Percentiles rank a stretch among this genome's conserved stretches.
These are phyloP conservation scores for Tachina fera DNA, from an alignment of 2,888 invertebrate species.

Conservation along the genomic window DNA sequence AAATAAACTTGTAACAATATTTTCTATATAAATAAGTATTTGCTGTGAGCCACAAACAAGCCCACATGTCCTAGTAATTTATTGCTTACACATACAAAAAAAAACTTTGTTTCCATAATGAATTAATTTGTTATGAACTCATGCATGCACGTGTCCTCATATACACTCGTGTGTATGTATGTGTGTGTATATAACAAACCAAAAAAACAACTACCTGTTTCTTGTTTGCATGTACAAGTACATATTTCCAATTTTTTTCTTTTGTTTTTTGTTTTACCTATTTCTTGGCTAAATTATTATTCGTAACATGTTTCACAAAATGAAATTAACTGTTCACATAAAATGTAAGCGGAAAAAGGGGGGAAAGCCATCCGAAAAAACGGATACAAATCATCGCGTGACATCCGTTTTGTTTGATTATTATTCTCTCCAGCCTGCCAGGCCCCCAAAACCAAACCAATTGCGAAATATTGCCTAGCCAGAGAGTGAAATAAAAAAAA, in stretches of 20 bases:
- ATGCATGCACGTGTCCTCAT: neutral
- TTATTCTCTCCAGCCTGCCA: neutral
- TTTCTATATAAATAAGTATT: neutral
- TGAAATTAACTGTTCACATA: conserved; percentile 68
- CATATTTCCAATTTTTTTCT: neutral
- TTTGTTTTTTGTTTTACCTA: neutral
- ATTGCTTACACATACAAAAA: neutral
- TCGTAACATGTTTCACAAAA: conserved; percentile 56
- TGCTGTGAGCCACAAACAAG: neutral
- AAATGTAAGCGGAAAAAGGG: conserved; percentile 13
- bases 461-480: neutral
- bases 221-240: conserved; percentile 5
- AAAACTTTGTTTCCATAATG: neutral
- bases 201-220: conserved; percentile 1
- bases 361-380: conserved; percentile 29
- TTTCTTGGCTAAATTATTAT: neutral
- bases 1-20: neutral
- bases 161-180: no score
- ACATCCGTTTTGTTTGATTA: conserved; percentile 64
- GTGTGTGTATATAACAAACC: neutral
- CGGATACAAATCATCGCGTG: conserved; percentile 69
- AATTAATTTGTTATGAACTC: conserved; percentile 6
- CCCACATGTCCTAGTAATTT: neutral
- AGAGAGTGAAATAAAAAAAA: neutral
- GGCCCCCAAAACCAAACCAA: neutral